Conservation (phyloP, 2,888 invertebrate species). For the Neuroscelio doddi region DNA sequence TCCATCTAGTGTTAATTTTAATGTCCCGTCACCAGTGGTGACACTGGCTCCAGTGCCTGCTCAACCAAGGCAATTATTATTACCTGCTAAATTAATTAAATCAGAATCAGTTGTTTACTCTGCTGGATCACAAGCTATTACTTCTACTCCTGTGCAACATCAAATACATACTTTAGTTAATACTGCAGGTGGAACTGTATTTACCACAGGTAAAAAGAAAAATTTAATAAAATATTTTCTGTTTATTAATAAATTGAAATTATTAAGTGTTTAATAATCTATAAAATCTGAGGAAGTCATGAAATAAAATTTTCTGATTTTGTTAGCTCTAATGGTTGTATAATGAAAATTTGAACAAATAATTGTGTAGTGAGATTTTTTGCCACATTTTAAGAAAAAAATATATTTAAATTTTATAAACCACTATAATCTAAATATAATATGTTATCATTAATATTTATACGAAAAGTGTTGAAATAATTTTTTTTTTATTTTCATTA, state of each 20-base stretch:
- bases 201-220: slow-evolving; percentile 78
- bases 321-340: too few relatives aligned
- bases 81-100: slow-evolving; percentile 69
- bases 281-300: too few relatives aligned
- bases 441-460: too few relatives aligned
- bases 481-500: too few relatives aligned
- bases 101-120: slow-evolving; percentile 68
- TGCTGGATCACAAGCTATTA: slow-evolving; percentile 60
- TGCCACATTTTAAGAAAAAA: too few relatives aligned
- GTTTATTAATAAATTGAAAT: slow-evolving; percentile 2
- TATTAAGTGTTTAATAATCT: too few relatives aligned
- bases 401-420: too few relatives aligned
- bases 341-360: too few relatives aligned
- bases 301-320: not conserved
- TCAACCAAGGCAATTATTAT: slow-evolving; percentile 63
- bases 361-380: too few relatives aligned
- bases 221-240: too few relatives aligned
- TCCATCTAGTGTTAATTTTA: slow-evolving; percentile 66
- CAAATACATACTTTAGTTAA: slow-evolving; percentile 79
- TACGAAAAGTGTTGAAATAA: too few relatives aligned
- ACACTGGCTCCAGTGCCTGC: slow-evolving; percentile 62
- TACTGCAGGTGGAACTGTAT: slow-evolving; percentile 78
- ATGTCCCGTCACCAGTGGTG: slow-evolving; percentile 67
- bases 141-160: slow-evolving; percentile 65
- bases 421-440: too few relatives aligned